Conservation (phyloP, 64 coral and sea anemone genomes). For the Catalaphyllia jardinei region DNA sequence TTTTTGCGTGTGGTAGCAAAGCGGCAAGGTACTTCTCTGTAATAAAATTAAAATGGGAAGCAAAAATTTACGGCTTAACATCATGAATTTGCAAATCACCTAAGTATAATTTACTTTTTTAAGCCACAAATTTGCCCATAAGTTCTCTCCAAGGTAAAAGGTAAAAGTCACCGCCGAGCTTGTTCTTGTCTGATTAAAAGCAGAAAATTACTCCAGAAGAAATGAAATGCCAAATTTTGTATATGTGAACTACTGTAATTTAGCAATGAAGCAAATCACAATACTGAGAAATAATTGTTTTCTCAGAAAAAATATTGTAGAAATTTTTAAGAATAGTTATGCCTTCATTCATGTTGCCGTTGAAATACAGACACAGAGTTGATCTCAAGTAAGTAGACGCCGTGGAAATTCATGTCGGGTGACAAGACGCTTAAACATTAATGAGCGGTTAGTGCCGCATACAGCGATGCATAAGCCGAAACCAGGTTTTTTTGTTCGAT, state of each 20-base stretch:
- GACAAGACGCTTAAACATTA: slow-evolving; percentile 6
- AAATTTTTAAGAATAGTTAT: background rate
- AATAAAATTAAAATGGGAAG: background rate
- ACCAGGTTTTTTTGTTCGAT: slow-evolving; percentile 9
- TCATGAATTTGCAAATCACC: background rate
- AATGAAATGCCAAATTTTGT: background rate
- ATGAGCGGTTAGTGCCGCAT: slow-evolving; percentile 39
- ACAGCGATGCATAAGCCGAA: slow-evolving; percentile 36
- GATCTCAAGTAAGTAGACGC: background rate
- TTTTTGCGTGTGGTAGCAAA: background rate
- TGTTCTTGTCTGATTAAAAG: background rate
- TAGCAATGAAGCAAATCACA: background rate
- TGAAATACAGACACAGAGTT: background rate
- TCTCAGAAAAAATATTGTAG: background rate
- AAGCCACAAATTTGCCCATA: background rate
- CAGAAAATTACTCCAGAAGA: background rate
- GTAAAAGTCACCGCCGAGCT: background rate
- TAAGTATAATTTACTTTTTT: background rate
- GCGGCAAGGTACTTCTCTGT: background rate
- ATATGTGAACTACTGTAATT: background rate
- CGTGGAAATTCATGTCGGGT: background rate
- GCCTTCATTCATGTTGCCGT: background rate
- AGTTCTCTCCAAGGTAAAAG: background rate
- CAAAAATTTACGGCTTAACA: background rate
- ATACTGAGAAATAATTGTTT: background rate